Percentiles rank a stretch among this genome's conserved stretches.
phyloP scores from a whole-genome alignment of 2,113 vertebrate genomes.

The Urocitellus parryii region DNA sequence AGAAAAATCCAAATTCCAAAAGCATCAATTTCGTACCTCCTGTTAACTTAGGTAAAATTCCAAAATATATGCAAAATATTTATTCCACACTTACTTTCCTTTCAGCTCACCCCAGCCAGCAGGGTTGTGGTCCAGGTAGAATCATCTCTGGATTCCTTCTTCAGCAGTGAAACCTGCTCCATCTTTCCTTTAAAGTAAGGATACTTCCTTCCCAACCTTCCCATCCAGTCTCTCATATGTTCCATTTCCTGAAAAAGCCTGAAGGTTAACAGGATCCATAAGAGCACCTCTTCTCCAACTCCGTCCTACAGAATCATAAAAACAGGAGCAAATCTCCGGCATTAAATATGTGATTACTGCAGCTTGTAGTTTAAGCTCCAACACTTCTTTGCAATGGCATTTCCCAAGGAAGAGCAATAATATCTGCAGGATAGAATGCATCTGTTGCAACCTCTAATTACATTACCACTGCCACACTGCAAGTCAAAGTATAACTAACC shows the following conservation, averaged over 20 bases:
- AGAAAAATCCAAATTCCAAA: conserved; percentile 66
- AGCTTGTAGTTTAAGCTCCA: neutral
- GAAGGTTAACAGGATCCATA: neutral
- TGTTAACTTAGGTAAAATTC: neutral
- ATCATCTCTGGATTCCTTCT: neutral
- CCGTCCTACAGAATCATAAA: neutral
- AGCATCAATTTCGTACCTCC: neutral
- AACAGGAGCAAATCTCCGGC: neutral
- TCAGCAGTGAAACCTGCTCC: neutral
- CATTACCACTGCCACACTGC: neutral
- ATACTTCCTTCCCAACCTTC: neutral
- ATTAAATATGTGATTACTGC: neutral
- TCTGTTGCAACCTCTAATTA: neutral
- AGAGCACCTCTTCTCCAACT: neutral
- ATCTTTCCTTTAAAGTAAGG: neutral
- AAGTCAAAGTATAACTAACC: neutral
- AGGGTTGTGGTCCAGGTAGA: neutral
- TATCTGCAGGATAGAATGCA: neutral
- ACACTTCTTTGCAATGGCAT: neutral
- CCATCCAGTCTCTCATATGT: neutral
- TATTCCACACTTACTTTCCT: conserved; percentile 17
- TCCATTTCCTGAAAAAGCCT: conserved; percentile 6
- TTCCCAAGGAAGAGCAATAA: neutral
- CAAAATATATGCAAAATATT: conserved; percentile 13
- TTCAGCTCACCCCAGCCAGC: neutral